phyloP scores from a whole-genome alignment of 2,888 invertebrate species.

The Drosophila suboccidentalis region DNA sequence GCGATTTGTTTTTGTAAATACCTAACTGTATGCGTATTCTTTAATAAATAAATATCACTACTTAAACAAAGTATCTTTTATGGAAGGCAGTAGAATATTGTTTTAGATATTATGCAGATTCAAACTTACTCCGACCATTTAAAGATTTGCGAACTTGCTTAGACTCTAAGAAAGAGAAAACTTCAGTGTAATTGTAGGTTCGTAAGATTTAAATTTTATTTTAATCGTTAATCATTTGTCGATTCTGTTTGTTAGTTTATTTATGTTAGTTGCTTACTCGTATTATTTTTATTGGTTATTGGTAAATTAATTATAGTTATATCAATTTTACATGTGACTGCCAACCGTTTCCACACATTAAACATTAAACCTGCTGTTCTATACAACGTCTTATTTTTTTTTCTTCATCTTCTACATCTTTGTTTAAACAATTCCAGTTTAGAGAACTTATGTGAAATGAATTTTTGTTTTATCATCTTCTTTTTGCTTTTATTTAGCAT shows the following conservation, averaged over 20 bases:
- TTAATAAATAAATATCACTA: conserved; percentile 44
- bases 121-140: neutral
- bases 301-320: conserved; percentile 72
- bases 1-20: conserved; percentile 44
- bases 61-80: neutral
- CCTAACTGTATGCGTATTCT: conserved; percentile 33
- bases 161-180: neutral
- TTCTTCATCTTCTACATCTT: conserved; percentile 7
- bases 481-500: conserved; percentile 17
- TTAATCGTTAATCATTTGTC: conserved; percentile 62
- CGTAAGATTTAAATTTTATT: conserved; percentile 70
- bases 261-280: conserved; percentile 56
- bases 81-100: too few relatives aligned
- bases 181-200: conserved; percentile 32
- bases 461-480: conserved; percentile 30
- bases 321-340: conserved; percentile 67
- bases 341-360: conserved; percentile 58
- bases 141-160: neutral
- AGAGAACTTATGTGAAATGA: conserved; percentile 51
- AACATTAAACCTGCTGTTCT: conserved; percentile 40
- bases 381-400: conserved; percentile 43
- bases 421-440: conserved; percentile 59
- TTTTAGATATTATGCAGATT: neutral
- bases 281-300: conserved; percentile 55
- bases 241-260: conserved; percentile 54